Conservation (phyloP, 1,140 invertebrate species). For the Drosophila lini region DNA sequence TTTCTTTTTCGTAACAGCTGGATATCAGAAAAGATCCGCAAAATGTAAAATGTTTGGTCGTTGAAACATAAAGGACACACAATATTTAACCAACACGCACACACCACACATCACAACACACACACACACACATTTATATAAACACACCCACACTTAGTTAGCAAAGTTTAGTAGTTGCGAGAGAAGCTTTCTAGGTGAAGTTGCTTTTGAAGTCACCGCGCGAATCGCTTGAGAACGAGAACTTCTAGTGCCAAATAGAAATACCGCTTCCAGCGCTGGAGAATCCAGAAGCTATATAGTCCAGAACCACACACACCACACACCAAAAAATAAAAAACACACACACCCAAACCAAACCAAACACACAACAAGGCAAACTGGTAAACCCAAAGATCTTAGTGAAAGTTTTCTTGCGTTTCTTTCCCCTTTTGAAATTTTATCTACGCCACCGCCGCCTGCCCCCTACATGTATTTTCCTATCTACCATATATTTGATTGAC, state of each 20-base stretch:
- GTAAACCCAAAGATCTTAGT: slow-evolving; percentile 42
- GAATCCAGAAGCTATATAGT: slow-evolving; percentile 43
- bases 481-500: slow-evolving; percentile 61
- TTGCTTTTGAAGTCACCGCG: slow-evolving; percentile 43
- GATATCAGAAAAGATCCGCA: slow-evolving; percentile 45
- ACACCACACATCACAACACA: slow-evolving; percentile 18
- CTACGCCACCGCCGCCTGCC: slow-evolving; percentile 8
- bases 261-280: slow-evolving; percentile 54
- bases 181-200: slow-evolving; percentile 55
- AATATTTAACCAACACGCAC: slow-evolving; percentile 32
- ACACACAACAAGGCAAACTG: slow-evolving; percentile 37
- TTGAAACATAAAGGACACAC: slow-evolving; percentile 41
- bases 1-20: slow-evolving; percentile 69
- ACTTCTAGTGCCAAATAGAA: slow-evolving; percentile 37
- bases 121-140: slow-evolving; percentile 29
- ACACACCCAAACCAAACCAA: background rate
- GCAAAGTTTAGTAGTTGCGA: slow-evolving; percentile 32
- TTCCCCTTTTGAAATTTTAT: slow-evolving; percentile 23
- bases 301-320: slow-evolving; percentile 19
- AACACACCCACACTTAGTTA: slow-evolving; percentile 21
- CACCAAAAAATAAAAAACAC: slow-evolving; percentile 3
- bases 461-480: slow-evolving; percentile 49
- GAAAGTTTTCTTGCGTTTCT: slow-evolving; percentile 40
- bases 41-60: slow-evolving; percentile 53
- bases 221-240: slow-evolving; percentile 50